phyloP scores from a whole-genome alignment of 1,140 invertebrate species.

The Bactericera cockerelli region DNA sequence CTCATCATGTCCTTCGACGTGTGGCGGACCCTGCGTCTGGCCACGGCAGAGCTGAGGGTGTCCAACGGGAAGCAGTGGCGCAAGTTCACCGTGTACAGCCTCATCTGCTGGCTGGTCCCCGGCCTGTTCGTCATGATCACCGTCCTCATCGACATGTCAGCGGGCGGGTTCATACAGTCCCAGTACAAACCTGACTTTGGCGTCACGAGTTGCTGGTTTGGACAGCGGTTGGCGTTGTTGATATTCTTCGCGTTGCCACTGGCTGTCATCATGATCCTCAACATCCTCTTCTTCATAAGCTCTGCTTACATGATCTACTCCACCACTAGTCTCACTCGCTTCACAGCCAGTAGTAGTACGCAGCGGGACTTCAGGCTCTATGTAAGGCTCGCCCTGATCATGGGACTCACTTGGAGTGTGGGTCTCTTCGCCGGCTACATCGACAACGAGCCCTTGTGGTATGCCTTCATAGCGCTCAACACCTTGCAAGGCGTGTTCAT shows the following conservation, averaged over 20 bases:
- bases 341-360: conserved; percentile 27
- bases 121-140: conserved; percentile 32
- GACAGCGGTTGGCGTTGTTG: conserved; percentile 32
- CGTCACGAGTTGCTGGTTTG: conserved; percentile 36
- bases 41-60: conserved; percentile 34
- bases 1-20: conserved; percentile 42
- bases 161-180: conserved; percentile 25
- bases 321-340: conserved; percentile 27
- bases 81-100: conserved; percentile 34
- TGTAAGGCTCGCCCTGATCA: conserved; percentile 35
- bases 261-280: conserved; percentile 32
- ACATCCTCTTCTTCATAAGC: conserved; percentile 34
- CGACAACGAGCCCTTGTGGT: conserved; percentile 31
- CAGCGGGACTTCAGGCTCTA: conserved; percentile 36
- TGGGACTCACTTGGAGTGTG: conserved; percentile 38
- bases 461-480: conserved; percentile 38
- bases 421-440: conserved; percentile 34
- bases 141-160: conserved; percentile 32
- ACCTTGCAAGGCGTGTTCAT: conserved; percentile 42
- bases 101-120: conserved; percentile 38
- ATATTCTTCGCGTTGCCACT: conserved; percentile 38
- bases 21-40: conserved; percentile 34
- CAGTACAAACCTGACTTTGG: conserved; percentile 33
- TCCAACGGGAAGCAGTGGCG: conserved; percentile 28
- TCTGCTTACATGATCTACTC: conserved; percentile 36